Evolutionary conservation across 2,797 vertebrate species (phyloP).

Genomic region (Megalops cyprinoides): DNA sequence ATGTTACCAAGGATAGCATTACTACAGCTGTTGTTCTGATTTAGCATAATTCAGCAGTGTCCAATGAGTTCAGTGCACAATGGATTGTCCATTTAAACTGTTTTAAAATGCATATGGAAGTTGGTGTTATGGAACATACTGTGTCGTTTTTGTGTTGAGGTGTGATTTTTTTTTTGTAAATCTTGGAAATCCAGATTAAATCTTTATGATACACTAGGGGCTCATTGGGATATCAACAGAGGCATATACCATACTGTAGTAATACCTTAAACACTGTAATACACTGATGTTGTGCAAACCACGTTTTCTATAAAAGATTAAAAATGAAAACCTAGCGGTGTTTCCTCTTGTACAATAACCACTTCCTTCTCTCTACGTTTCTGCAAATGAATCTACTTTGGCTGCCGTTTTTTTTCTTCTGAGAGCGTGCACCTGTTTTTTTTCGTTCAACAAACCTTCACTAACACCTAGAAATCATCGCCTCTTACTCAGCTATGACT

Average conservation of each 20-base stretch:
- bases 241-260: too few species aligned
- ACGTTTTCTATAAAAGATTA: conserved; percentile 22
- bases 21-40: conserved; percentile 5
- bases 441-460: conserved; percentile 6
- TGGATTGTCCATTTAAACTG: neutral
- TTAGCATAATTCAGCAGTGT: neutral
- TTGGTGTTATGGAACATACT: neutral
- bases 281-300: neutral
- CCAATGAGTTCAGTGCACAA: neutral
- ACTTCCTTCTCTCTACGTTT: conserved; percentile 5
- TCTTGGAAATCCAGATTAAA: neutral
- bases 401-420: conserved; percentile 1
- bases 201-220: neutral
- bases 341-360: conserved; percentile 25
- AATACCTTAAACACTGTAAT: neutral
- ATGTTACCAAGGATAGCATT: neutral
- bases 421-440: conserved; percentile 5
- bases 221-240: neutral
- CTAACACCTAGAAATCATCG: conserved; percentile 9
- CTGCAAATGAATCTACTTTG: conserved; percentile 26
- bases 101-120: neutral
- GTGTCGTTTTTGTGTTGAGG: neutral
- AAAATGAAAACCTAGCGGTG: conserved; percentile 14
- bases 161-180: neutral
- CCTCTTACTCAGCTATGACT: neutral